phyloP scores from a whole-genome alignment of 2,113 vertebrate species.

The Chloebia gouldiae region DNA sequence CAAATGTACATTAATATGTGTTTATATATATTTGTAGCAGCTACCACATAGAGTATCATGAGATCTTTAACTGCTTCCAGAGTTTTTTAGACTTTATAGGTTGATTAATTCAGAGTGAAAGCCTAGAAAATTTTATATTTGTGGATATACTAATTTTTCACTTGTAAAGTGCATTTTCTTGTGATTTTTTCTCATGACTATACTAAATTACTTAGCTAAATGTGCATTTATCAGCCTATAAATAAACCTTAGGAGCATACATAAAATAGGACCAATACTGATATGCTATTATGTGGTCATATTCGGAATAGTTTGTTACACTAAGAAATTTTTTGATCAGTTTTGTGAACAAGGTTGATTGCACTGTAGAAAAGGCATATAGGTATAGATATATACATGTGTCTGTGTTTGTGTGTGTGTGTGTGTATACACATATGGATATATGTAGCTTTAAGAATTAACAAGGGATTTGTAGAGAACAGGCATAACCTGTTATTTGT shows the following conservation, averaged over 20 bases:
- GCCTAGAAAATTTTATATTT: not conserved
- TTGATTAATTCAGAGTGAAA: not conserved
- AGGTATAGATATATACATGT: no score
- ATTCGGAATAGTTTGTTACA: not conserved
- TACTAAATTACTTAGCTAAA: not conserved
- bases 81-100: not conserved
- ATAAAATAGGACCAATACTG: constrained; percentile 3
- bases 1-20: not conserved
- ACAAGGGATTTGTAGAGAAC: not conserved
- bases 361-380: not conserved
- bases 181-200: not conserved
- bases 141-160: not conserved
- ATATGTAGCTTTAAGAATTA: not conserved
- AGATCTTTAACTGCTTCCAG: constrained; percentile 25
- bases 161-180: constrained; percentile 26
- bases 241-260: not conserved
- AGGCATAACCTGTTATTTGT: not conserved
- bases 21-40: not conserved
- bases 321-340: not conserved
- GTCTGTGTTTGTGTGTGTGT: not conserved
- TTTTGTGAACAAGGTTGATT: not conserved
- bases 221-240: constrained; percentile 3
- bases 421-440: not conserved
- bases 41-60: not conserved
- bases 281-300: not conserved